phyloP scores from a whole-genome alignment of 2,797 vertebrate species.

The Pampus argenteus region DNA sequence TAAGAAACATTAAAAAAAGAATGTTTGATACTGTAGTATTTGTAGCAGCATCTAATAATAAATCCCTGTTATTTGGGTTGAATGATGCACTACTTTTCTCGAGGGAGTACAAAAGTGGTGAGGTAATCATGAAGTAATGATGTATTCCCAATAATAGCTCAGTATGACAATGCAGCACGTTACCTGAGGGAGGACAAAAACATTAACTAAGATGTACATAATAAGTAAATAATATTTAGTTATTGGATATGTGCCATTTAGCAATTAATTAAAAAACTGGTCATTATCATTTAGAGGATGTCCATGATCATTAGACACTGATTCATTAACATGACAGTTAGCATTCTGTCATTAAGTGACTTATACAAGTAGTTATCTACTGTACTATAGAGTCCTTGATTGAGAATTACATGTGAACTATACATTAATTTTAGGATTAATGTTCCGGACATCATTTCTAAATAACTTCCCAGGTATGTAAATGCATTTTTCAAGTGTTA shows the following conservation, averaged over 20 bases:
- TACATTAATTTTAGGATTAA: neutral
- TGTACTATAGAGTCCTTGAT: slow-evolving; percentile 10
- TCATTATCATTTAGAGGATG: slow-evolving; percentile 26
- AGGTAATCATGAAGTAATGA: slow-evolving; percentile 50
- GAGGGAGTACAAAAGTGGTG: slow-evolving; percentile 8
- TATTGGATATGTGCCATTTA: slow-evolving; percentile 24
- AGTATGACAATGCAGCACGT: slow-evolving; percentile 20
- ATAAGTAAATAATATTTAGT: slow-evolving; percentile 14
- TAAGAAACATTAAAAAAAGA: neutral
- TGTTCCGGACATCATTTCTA: slow-evolving; percentile 13
- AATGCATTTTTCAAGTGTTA: neutral
- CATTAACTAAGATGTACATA: slow-evolving; percentile 11
- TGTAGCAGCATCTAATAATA: slow-evolving; percentile 7
- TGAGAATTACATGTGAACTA: neutral
- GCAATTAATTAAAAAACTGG: slow-evolving; percentile 1
- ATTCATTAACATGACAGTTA: slow-evolving; percentile 18
- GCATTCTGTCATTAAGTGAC: slow-evolving; percentile 7
- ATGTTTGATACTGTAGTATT: neutral
- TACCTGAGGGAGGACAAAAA: slow-evolving; percentile 27
- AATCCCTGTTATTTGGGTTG: neutral
- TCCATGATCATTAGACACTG: slow-evolving; percentile 5
- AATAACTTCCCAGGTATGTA: neutral
- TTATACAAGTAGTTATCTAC: neutral
- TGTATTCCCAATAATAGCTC: slow-evolving; percentile 37
- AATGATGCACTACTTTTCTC: slow-evolving; percentile 11